phyloP scores from a whole-genome alignment of 2,888 invertebrate species.

The Cyclophora punctaria region DNA sequence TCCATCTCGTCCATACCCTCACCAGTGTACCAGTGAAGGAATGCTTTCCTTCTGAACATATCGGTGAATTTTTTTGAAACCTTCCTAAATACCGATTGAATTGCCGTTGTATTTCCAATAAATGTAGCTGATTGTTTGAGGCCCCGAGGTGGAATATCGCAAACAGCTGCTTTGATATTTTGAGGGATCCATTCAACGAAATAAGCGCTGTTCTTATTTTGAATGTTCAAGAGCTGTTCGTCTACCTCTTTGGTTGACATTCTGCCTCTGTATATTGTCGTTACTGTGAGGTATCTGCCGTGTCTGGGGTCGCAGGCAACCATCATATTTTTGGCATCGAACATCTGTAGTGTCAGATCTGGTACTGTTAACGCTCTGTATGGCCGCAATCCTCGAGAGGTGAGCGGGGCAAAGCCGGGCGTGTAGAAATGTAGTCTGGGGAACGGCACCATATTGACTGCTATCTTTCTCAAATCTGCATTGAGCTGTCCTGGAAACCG shows the following conservation, averaged over 20 bases:
- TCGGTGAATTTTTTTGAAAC: conserved; percentile 90
- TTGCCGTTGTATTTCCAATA: conserved; percentile 89
- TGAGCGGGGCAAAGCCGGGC: conserved; percentile 78
- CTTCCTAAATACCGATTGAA: conserved; percentile 90
- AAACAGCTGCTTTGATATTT: conserved; percentile 87
- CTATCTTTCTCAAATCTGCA: conserved; percentile 80
- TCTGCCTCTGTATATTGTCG: conserved; percentile 90
- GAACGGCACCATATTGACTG: conserved; percentile 80
- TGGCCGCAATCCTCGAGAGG: conserved; percentile 89
- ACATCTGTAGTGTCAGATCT: conserved; percentile 92
- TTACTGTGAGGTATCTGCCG: conserved; percentile 91
- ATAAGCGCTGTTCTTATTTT: conserved; percentile 84
- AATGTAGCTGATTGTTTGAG: conserved; percentile 92
- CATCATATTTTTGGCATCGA: conserved; percentile 97
- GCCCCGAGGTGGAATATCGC: conserved; percentile 83
- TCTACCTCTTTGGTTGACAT: conserved; percentile 96
- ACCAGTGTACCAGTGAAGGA: conserved; percentile 96
- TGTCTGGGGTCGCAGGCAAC: conserved; percentile 94
- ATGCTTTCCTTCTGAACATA: conserved; percentile 96
- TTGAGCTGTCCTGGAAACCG: conserved; percentile 69
- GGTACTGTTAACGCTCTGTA: conserved; percentile 91
- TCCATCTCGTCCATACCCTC: conserved; percentile 98
- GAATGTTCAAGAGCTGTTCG: conserved; percentile 85
- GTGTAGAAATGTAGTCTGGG: conserved; percentile 78
- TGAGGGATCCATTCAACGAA: conserved; percentile 89